These are phyloP conservation scores for Thripadectes ignobilis DNA, from an alignment of 2,797 vertebrate species.

Conservation along the genomic window DNA sequence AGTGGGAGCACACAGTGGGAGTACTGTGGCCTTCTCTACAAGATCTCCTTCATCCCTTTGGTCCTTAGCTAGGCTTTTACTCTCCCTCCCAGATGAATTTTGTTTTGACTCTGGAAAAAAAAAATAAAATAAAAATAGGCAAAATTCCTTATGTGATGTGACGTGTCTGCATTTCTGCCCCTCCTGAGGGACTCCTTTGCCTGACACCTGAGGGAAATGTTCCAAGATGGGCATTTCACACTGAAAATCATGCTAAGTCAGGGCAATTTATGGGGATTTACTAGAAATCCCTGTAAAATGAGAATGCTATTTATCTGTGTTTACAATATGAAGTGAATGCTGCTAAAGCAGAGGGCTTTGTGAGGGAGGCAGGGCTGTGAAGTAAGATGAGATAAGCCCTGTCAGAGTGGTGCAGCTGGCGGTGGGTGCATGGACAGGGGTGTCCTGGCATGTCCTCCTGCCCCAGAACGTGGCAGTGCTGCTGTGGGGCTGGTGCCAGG, in stretches of 20 bases:
- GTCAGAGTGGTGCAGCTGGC: accelerated
- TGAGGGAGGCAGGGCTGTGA: neutral
- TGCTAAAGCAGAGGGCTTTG: neutral
- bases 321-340: neutral
- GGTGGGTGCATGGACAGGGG: neutral
- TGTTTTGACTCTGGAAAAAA: neutral
- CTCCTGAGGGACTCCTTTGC: neutral
- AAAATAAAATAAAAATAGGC: neutral
- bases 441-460: accelerated
- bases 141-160: accelerated
- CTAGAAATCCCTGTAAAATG: neutral
- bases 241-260: neutral
- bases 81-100: neutral
- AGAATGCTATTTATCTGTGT: neutral
- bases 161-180: neutral
- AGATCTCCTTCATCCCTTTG: neutral
- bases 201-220: neutral
- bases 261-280: neutral
- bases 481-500: neutral
- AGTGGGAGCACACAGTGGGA: accelerated
- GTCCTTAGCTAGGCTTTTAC: neutral
- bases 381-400: neutral
- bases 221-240: neutral
- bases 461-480: accelerated
- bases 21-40: neutral